Conservation (phyloP, 2,888 invertebrate species). For the Lasioglossum zephyrum region DNA sequence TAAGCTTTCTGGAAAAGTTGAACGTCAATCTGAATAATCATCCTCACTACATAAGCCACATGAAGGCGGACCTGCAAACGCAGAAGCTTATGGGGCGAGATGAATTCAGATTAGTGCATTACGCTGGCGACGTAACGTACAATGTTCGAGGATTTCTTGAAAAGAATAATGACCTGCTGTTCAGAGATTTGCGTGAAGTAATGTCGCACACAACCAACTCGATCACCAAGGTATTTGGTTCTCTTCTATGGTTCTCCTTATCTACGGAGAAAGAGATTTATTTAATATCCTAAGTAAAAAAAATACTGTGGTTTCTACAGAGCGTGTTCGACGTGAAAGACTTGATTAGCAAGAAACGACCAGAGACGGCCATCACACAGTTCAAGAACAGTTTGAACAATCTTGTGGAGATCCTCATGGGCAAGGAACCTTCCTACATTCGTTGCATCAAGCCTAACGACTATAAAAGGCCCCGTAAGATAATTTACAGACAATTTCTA, state of each 20-base stretch:
- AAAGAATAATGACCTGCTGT: constrained; percentile 96
- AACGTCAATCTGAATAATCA: constrained; percentile 90
- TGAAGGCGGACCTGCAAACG: constrained; percentile 90
- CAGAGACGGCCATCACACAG: constrained; percentile 95
- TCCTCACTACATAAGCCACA: constrained; percentile 93
- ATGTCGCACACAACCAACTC: constrained; percentile 90
- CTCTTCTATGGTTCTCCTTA: background rate
- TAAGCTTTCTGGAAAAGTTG: constrained; percentile 93
- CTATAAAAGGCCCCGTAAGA: constrained; percentile 88
- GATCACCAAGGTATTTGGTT: constrained; percentile 85
- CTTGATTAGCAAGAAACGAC: constrained; percentile 91
- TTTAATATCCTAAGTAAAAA: background rate
- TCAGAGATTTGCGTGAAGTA: constrained; percentile 93
- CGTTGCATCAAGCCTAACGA: constrained; percentile 98
- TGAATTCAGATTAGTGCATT: constrained; percentile 95
- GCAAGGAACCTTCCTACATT: constrained; percentile 97
- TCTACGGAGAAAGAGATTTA: background rate
- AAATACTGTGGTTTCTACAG: constrained; percentile 68
- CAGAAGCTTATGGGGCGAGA: constrained; percentile 94
- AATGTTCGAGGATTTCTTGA: constrained; percentile 94
- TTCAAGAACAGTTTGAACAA: constrained; percentile 95
- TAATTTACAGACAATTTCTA: background rate
- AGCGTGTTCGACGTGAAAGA: constrained; percentile 88
- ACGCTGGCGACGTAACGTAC: constrained; percentile 97
- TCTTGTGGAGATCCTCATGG: constrained; percentile 95